These are phyloP conservation scores for Poeciliopsis turrubarensis DNA, from an alignment of 2,113 vertebrate genomes.

Conservation along the genomic window DNA sequence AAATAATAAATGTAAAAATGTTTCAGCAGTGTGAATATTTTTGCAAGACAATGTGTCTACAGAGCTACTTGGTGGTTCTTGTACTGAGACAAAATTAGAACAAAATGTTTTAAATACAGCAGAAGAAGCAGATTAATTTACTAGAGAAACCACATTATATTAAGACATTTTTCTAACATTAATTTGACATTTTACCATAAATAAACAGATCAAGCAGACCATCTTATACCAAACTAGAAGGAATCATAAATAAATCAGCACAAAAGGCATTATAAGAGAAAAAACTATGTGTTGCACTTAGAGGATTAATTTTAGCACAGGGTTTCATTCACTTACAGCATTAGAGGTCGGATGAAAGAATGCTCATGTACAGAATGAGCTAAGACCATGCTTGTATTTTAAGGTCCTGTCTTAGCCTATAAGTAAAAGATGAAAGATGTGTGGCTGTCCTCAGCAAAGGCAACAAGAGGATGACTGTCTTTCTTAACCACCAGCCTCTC, in stretches of 20 bases:
- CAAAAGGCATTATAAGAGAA: constrained; percentile 35
- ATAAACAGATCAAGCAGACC: constrained; percentile 62
- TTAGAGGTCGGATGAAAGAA: constrained; percentile 43
- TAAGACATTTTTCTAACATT: constrained; percentile 44
- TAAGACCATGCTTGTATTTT: constrained; percentile 63
- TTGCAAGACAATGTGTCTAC: not conserved
- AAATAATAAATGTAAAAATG: not conserved
- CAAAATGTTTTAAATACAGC: constrained; percentile 21
- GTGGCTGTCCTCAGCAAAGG: constrained; percentile 68
- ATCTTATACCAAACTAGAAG: constrained; percentile 37
- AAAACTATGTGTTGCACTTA: constrained; percentile 18
- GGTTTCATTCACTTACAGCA: constrained; percentile 45
- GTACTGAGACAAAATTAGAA: constrained; percentile 36
- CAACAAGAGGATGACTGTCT: constrained; percentile 58
- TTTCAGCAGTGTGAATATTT: not conserved
- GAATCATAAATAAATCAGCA: constrained; percentile 56
- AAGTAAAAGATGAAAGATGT: constrained; percentile 35
- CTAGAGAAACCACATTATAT: constrained; percentile 33
- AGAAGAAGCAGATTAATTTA: constrained; percentile 8
- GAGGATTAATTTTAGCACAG: constrained; percentile 27
- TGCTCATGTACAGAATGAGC: constrained; percentile 30
- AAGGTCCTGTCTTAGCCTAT: constrained; percentile 71
- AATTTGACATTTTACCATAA: constrained; percentile 53
- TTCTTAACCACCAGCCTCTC: constrained; percentile 6
- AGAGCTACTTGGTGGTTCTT: constrained; percentile 31